Base-by-base conservation (phyloP, 2,888 invertebrate genomes). In the Pteria penguin region DNA sequence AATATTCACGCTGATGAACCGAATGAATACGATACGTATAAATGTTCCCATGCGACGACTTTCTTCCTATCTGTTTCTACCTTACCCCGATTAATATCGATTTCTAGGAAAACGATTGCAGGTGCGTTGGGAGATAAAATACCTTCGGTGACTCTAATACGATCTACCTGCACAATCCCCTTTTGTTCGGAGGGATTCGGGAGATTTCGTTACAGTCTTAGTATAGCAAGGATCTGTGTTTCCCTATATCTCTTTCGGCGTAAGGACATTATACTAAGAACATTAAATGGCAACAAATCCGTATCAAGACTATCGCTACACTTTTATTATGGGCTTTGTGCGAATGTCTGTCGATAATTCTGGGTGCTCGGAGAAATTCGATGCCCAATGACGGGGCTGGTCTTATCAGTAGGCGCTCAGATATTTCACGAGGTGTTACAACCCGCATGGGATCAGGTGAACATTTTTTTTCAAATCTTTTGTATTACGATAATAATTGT, bases 231-330 rank as follows among this genome's bases (percentile, higher is more conserved):
- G 45, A 45, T 14, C 45, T 18, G 45, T 45, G 45, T 45, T 45
- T 45, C 45, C 45, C 36, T 22, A 33, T 26, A 63, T 63, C 31
- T 32, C 33, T 11, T 33, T 18, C 8, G 11, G 24, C 36, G 22
- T 70, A 72, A 72, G 65, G 36, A 58, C 58, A 72, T 72, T 72
- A 66, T 66, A 33, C 66, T 72, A 57, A 72, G 72, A 57, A 72
- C 58, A 72, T 72, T 57, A 72, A n/a, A 24, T 11, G 57, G 27
- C 60, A 8, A 26, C 4, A 27, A 60, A 60, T n/a, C 60, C 60
- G 4, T 60, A 60, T 60, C 60, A 26, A 4, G 4, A 18, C 26
- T 4, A 11, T 60, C 60, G 27, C 27, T 14, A 60, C 60, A 60
- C 24, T 60, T 60, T 60, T 60, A 60, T 60, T 60, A 27, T 27